Evolutionary conservation across 2,797 vertebrate genomes (phyloP).

Genomic region (Zenarchopterus dispar): DNA sequence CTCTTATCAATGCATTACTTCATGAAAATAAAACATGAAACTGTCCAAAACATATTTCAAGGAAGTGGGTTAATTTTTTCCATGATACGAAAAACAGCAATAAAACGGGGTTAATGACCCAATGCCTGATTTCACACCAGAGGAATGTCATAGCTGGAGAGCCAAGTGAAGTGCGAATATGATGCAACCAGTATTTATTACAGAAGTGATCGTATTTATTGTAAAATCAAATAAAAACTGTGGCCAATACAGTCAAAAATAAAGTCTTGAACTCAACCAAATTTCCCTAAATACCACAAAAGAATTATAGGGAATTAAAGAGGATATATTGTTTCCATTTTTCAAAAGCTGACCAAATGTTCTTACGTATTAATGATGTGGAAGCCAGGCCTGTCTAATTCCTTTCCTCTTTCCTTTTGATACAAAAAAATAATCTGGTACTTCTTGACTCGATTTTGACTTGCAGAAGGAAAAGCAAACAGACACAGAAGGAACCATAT

Average conservation of each 20-base stretch:
- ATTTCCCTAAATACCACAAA: constrained; percentile 52
- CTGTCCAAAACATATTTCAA: constrained; percentile 21
- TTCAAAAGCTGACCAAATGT: too few species aligned
- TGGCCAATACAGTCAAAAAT: constrained; percentile 28
- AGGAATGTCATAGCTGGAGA: constrained; percentile 33
- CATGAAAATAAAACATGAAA: constrained; percentile 40
- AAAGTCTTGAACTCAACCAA: constrained; percentile 35
- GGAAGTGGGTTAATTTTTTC: constrained; percentile 28
- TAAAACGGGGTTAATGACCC: constrained; percentile 33
- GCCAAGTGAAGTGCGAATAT: constrained; percentile 38
- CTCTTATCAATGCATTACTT: constrained; percentile 32
- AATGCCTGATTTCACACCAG: constrained; percentile 32
- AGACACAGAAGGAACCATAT: too few species aligned
- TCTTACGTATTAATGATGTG: too few species aligned
- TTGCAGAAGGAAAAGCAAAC: too few species aligned
- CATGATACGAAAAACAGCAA: constrained; percentile 37
- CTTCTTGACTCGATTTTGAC: too few species aligned
- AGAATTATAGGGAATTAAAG: constrained; percentile 15
- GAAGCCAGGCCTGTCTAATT: too few species aligned
- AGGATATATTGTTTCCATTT: too few species aligned
- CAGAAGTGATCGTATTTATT: constrained; percentile 55
- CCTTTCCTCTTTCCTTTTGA: too few species aligned
- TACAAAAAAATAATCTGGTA: too few species aligned
- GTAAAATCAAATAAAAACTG: constrained; percentile 9
- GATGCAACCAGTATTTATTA: constrained; percentile 40